phyloP scores from a whole-genome alignment of 2,888 invertebrate genomes.

The Tetragonula carbonaria region DNA sequence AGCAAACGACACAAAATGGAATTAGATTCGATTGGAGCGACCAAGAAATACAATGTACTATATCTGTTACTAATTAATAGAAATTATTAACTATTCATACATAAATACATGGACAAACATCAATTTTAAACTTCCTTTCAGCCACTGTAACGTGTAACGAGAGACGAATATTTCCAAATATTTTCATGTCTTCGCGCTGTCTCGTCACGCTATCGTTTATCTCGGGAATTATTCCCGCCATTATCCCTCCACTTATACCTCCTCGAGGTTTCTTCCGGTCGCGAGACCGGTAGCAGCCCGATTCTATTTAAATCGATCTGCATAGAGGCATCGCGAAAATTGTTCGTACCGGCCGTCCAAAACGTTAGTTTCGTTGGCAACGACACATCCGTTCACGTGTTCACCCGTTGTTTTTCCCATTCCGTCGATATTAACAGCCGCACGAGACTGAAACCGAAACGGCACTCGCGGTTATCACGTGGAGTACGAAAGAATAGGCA shows the following conservation, averaged over 20 bases:
- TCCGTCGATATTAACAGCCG: conserved; percentile 3
- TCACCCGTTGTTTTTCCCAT: background rate
- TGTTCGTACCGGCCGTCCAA: conserved; percentile 13
- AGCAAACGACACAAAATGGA: too few species aligned
- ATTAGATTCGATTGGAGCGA: too few species aligned
- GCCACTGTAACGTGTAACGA: conserved; percentile 12
- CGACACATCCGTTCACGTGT: conserved; percentile 10
- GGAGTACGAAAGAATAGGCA: conserved; percentile 2
- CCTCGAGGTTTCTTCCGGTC: conserved; percentile 22
- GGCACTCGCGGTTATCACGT: background rate
- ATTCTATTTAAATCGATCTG: conserved; percentile 38
- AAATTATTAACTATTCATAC: too few species aligned
- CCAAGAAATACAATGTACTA: too few species aligned
- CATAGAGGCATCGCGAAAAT: conserved; percentile 32
- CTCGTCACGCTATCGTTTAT: conserved; percentile 41
- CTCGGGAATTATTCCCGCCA: conserved; percentile 34
- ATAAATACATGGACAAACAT: background rate
- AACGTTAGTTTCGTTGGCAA: conserved; percentile 34
- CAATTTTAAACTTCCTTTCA: too few species aligned
- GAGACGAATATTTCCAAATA: conserved; percentile 28
- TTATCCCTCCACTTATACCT: conserved; percentile 48
- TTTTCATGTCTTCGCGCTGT: conserved; percentile 41
- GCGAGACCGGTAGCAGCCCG: background rate
- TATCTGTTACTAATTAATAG: too few species aligned
- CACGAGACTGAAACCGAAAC: conserved; percentile 11